A percentile compares a stretch with the other conserved stretches of the same genome.
phyloP scores from a whole-genome alignment of 2,888 invertebrate genomes.

The Carpatolechia fugitivella region DNA sequence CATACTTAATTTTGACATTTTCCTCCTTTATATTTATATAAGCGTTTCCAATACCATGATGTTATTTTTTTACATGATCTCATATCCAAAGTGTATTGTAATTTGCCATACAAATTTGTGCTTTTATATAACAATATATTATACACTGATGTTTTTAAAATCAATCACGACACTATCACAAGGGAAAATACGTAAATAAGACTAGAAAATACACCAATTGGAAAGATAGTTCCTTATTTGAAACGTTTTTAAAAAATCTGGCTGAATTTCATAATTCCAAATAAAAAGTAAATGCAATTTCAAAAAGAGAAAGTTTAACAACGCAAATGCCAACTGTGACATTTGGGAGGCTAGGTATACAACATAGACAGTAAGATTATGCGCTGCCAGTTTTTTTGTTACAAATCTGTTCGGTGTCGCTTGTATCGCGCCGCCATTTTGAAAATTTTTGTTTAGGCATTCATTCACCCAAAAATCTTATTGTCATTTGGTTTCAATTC shows the following conservation, averaged over 20 bases:
- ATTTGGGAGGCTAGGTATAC: slow-evolving; percentile 61
- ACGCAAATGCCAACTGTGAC: slow-evolving; percentile 69
- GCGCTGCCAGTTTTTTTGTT: slow-evolving; percentile 53
- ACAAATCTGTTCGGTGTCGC: neutral
- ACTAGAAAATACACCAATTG: slow-evolving; percentile 72
- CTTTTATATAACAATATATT: slow-evolving; percentile 11
- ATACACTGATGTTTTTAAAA: slow-evolving; percentile 22
- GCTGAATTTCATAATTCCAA: no score
- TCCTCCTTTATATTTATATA: slow-evolving; percentile 23
- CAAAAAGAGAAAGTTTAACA: slow-evolving; percentile 40
- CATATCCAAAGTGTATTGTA: slow-evolving; percentile 36
- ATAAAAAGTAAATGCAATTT: slow-evolving; percentile 20
- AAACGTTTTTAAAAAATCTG: no score
- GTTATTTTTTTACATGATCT: slow-evolving; percentile 39
- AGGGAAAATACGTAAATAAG: slow-evolving; percentile 49
- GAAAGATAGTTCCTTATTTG: slow-evolving; percentile 29
- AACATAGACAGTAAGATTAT: slow-evolving; percentile 52
- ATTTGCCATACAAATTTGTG: slow-evolving; percentile 12
- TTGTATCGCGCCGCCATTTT: slow-evolving; percentile 4
- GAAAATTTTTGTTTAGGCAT: neutral
- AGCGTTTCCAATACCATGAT: slow-evolving; percentile 31
- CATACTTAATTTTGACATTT: slow-evolving; percentile 52
- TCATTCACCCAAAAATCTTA: neutral
- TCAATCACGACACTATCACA: slow-evolving; percentile 37
- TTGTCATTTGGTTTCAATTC: neutral